A percentile compares a stretch with the other conserved stretches of the same genome.
These are phyloP conservation scores for Drosophila truncata DNA, from an alignment of 1,140 invertebrate genomes.

Conservation along the genomic window DNA sequence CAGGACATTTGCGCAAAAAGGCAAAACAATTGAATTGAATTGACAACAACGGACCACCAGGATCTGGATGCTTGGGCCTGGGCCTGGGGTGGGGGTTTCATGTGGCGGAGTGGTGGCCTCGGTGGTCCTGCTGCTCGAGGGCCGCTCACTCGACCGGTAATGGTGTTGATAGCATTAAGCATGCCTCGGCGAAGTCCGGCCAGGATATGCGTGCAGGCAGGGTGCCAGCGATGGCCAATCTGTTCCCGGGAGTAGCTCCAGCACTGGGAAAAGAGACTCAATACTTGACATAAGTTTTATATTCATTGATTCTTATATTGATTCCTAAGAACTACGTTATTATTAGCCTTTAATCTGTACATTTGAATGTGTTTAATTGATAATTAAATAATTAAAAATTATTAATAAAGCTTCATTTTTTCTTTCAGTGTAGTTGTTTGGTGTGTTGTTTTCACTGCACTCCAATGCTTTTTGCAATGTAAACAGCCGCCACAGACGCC, in stretches of 20 bases:
- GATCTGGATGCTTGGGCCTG: neutral
- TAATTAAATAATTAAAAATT: neutral
- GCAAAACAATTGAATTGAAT: slow-evolving; percentile 80
- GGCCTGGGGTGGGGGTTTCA: neutral
- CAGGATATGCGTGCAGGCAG: slow-evolving; percentile 67
- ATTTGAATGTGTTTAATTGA: neutral
- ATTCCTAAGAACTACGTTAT: neutral
- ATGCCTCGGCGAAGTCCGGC: slow-evolving; percentile 58
- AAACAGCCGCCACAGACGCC: slow-evolving; percentile 61
- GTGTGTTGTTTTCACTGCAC: slow-evolving; percentile 77
- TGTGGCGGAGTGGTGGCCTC: slow-evolving; percentile 5
- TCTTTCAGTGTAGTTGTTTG: slow-evolving; percentile 34
- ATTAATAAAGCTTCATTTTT: neutral
- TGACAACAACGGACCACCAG: slow-evolving; percentile 61
- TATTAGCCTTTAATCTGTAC: neutral
- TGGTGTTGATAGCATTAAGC: slow-evolving; percentile 79
- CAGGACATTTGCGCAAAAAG: slow-evolving; percentile 77
- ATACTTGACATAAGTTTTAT: neutral
- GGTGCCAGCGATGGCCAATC: slow-evolving; percentile 59
- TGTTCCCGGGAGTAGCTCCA: slow-evolving; percentile 19
- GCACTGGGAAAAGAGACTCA: neutral
- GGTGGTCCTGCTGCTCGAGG: slow-evolving; percentile 42
- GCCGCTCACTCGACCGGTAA: slow-evolving; percentile 64
- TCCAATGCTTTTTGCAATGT: slow-evolving; percentile 83
- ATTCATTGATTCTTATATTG: no score